Evolutionary conservation across 2,797 vertebrate species (phyloP).

Genomic region (Vipera ursinii): DNA sequence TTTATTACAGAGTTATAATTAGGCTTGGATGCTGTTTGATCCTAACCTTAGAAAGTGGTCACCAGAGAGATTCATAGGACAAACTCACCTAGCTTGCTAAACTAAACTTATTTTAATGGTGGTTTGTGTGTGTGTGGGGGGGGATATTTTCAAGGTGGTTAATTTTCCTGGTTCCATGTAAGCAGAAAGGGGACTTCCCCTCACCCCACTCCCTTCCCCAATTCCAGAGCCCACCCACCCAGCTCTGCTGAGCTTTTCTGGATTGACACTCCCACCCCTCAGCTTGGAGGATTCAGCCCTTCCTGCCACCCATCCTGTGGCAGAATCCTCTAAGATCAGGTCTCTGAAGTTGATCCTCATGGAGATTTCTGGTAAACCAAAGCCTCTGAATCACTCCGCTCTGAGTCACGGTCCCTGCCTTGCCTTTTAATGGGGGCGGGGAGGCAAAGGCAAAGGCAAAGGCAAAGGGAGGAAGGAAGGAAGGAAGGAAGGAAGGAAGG

Average conservation of each 20-base stretch:
- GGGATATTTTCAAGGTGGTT: background rate
- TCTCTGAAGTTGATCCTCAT: background rate
- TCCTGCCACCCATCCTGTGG: background rate
- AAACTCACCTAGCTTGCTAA: background rate
- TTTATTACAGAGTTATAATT: background rate
- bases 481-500: too few species aligned
- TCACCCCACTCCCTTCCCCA: background rate
- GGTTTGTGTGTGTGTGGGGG: background rate
- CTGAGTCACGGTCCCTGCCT: background rate
- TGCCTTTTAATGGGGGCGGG: background rate
- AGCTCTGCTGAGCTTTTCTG: background rate
- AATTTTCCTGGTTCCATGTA: background rate
- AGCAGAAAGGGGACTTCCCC: background rate
- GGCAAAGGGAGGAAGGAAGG: too few species aligned
- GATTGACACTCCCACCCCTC: background rate
- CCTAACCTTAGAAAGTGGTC: background rate
- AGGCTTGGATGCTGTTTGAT: background rate
- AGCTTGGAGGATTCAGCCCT: background rate
- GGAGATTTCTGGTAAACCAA: background rate
- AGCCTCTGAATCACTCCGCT: background rate
- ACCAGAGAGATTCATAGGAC: background rate
- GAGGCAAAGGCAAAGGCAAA: rapidly evolving
- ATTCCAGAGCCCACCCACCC: background rate
- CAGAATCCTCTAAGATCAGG: background rate
- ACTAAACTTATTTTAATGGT: background rate